A percentile compares a stretch with the other conserved stretches of the same genome.
Conservation (phyloP, 2,797 vertebrate species). For the Carcharodon carcharias region DNA sequence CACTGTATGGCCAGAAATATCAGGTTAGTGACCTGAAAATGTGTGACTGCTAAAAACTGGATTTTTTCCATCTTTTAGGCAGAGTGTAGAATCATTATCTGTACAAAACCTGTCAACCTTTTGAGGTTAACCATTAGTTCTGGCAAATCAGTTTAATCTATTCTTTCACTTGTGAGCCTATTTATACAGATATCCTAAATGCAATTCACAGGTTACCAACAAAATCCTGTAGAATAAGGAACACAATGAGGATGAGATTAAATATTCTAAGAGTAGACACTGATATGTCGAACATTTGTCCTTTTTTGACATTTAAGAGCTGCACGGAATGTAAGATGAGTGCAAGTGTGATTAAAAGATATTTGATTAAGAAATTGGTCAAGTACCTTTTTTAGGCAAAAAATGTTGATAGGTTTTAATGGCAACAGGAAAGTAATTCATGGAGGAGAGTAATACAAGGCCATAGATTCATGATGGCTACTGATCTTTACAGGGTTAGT, state of each 20-base stretch:
- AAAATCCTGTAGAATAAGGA: not conserved
- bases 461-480: too few relatives aligned
- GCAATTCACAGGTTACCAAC: not conserved
- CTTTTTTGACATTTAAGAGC: not conserved
- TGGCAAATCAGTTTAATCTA: not conserved
- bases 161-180: not conserved
- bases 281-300: not conserved
- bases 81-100: not conserved
- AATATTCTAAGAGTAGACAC: not conserved
- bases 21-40: not conserved
- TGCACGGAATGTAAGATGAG: not conserved
- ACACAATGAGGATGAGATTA: not conserved
- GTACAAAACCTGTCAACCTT: not conserved
- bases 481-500: not conserved
- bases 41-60: not conserved
- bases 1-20: conserved; percentile 50
- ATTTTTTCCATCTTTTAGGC: not conserved
- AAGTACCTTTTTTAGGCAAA: not conserved
- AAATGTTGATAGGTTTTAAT: not conserved
- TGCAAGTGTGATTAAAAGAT: not conserved
- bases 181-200: not conserved
- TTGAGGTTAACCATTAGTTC: not conserved
- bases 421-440: too few relatives aligned
- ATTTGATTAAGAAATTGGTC: not conserved
- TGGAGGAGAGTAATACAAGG: too few relatives aligned